Evolutionary conservation across 2,113 vertebrate genomes (phyloP), one percentile per base, ranked within the genome.

Genomic region (Nannospalax galili): DNA sequence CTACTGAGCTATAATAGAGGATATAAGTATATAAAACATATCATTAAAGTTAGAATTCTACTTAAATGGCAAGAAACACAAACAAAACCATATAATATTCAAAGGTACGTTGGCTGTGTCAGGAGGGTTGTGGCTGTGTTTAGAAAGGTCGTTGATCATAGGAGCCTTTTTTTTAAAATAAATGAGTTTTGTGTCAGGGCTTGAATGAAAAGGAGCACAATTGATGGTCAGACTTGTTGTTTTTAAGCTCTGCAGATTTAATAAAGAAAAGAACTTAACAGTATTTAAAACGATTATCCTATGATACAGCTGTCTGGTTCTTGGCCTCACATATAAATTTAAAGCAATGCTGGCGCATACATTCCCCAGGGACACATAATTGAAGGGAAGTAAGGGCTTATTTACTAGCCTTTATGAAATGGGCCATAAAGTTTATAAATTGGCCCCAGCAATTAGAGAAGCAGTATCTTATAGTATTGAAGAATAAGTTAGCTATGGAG

Each of bases 401-500:
- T 97, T 97, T 97, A 98, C 79, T 96, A 96, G 88, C 91, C 32
- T 94, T 97, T 98, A 95, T 92, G 79, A 97, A 98, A 98, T 77
- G 82, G 48, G 89, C 90, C 84, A 93, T 96, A 96, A 98, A 93
- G 84, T 96, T 97, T 80, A 93, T 95, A 97, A 98, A 98, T 88
- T 96, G 91, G 67, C 30, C 86, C 58, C 84, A 94, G 82, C 60
- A 77, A 90, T 95, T 82, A 32, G 72, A 96, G 67, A 95, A 87
- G 69, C 80, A 96, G 85, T 96, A 96, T 96, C 73, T 96, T 96
- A 37, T 60, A 96, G 77, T 60, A 91, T 17, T 96, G 85, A 94
- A 78, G 86, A 90, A 42, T 84, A 45, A 86, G 70, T 92, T 94
- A 94, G 64, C 69, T 95, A 42, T 69, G 91, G n/a, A 84, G 64